These are phyloP conservation scores for Drosophila pegasa DNA, from an alignment of 2,888 invertebrate species.

Conservation along the genomic window DNA sequence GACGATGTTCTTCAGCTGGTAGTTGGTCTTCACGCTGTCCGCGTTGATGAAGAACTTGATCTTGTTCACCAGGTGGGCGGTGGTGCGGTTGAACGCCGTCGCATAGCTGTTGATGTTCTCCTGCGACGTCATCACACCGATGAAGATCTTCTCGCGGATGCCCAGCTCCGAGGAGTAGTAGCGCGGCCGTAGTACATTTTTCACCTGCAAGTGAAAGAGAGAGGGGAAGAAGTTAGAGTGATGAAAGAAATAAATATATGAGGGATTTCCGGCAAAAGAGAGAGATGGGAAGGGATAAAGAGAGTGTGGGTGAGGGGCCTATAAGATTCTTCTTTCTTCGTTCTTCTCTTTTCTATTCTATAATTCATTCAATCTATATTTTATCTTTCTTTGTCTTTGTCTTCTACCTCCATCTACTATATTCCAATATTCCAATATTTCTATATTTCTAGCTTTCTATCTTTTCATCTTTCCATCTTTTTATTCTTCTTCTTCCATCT, in stretches of 20 bases:
- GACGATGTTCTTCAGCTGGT: constrained; percentile 90
- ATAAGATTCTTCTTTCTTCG: no score
- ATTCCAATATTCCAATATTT: no score
- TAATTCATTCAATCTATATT: no score
- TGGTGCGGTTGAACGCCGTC: constrained; percentile 94
- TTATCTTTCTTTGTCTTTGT: no score
- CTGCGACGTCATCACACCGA: constrained; percentile 93
- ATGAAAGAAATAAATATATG: background rate
- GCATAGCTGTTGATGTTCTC: constrained; percentile 90
- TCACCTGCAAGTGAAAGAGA: constrained; percentile 80
- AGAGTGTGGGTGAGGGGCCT: no score
- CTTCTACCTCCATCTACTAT: no score
- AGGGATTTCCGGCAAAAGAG: background rate
- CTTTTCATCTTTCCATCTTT: no score
- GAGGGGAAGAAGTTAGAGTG: background rate
- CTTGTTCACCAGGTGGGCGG: constrained; percentile 93
- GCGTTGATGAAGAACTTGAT: constrained; percentile 92
- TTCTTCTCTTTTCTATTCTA: no score
- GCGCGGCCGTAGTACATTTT: constrained; percentile 91
- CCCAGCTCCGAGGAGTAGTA: constrained; percentile 98
- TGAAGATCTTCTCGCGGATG: constrained; percentile 94
- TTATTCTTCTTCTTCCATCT: background rate
- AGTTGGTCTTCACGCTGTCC: constrained; percentile 86
- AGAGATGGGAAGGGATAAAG: background rate
- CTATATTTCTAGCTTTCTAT: no score